These are phyloP conservation scores for Osmerus mordax DNA, from an alignment of 2,113 vertebrate genomes.

Conservation along the genomic window DNA sequence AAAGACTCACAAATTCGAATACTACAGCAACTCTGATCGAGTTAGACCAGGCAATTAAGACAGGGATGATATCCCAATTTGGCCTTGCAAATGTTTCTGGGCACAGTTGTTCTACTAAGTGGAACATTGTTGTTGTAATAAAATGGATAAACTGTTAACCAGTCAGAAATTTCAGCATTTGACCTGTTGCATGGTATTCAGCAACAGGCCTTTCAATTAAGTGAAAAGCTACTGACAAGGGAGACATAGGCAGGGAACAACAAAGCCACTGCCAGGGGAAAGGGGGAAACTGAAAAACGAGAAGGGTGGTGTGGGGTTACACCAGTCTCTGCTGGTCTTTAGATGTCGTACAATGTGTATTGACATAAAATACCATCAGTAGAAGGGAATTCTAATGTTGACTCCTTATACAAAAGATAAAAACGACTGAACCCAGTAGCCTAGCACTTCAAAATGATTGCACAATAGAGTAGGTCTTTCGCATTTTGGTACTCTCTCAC, in stretches of 20 bases:
- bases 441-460: not conserved
- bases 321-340: slow-evolving; percentile 46
- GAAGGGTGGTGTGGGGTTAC: slow-evolving; percentile 56
- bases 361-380: slow-evolving; percentile 45
- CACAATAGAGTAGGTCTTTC: not conserved
- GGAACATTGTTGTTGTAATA: slow-evolving; percentile 2
- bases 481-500: not conserved
- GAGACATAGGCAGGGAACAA: slow-evolving; percentile 52
- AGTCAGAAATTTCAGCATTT: not conserved
- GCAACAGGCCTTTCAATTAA: slow-evolving; percentile 52
- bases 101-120: too few relatives aligned
- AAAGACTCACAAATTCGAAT: too few relatives aligned
- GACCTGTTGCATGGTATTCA: slow-evolving; percentile 6
- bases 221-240: slow-evolving; percentile 52
- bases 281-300: slow-evolving; percentile 43
- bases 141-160: slow-evolving; percentile 21
- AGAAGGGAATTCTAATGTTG: slow-evolving; percentile 10
- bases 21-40: too few relatives aligned
- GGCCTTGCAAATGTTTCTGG: not conserved
- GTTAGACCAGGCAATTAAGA: too few relatives aligned
- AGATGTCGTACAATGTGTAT: slow-evolving; percentile 52
- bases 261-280: slow-evolving; percentile 65
- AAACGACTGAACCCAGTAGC: not conserved
- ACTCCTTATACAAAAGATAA: too few relatives aligned
- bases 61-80: not conserved